Conservation (phyloP, 2,113 vertebrate species). For the Drymodes brunneopygia region DNA sequence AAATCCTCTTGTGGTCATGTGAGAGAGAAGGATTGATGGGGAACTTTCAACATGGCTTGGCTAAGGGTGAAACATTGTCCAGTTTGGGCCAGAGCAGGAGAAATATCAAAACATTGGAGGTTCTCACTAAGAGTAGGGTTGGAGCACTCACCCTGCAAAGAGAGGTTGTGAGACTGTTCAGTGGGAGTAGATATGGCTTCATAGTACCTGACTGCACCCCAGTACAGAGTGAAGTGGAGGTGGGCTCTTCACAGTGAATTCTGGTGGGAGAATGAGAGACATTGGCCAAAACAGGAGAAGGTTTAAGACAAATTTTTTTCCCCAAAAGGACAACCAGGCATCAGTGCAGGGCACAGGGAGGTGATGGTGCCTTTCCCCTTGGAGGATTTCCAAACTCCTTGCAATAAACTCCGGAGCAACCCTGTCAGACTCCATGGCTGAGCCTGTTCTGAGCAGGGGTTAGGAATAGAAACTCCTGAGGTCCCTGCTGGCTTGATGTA, state of each 20-base stretch:
- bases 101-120: not conserved
- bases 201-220: not conserved
- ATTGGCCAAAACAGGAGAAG: not conserved
- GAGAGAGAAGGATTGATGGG: not conserved
- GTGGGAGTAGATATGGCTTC: not conserved
- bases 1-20: accelerated
- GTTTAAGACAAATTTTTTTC: not conserved
- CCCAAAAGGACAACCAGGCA: not conserved
- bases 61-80: not conserved
- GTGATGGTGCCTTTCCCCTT: not conserved
- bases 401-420: not conserved
- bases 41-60: not conserved
- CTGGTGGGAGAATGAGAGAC: not conserved
- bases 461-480: not conserved
- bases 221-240: not conserved
- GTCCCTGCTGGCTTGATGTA: not conserved
- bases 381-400: not conserved
- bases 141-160: accelerated
- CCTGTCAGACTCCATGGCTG: accelerated
- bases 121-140: not conserved
- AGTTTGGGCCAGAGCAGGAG: not conserved
- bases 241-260: not conserved
- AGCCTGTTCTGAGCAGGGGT: not conserved
- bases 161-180: not conserved
- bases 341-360: accelerated